A percentile compares a stretch with the other conserved stretches of the same genome.
Conservation (phyloP, 2,888 invertebrate genomes). For the Cheilosia grossa region DNA sequence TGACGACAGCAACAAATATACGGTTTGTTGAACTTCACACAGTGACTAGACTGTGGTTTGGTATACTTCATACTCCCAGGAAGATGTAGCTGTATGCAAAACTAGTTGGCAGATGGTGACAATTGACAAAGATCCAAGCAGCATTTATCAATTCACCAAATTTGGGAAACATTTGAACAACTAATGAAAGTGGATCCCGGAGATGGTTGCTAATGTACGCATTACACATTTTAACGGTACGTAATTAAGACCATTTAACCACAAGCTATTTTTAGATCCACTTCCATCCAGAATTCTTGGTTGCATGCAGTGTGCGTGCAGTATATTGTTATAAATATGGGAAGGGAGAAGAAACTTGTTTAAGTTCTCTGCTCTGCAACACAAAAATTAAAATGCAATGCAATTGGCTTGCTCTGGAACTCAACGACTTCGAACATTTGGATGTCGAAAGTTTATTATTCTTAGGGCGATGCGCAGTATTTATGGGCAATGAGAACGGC, state of each 20-base stretch:
- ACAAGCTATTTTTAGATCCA: conserved; percentile 37
- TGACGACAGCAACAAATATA: conserved; percentile 13
- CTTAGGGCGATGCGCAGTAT: background rate
- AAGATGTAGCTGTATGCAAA: too few species aligned
- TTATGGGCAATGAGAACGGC: background rate
- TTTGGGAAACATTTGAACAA: background rate
- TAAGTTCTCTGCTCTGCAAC: conserved; percentile 5
- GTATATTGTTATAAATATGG: background rate
- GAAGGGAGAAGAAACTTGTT: conserved; percentile 7
- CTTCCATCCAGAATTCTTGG: conserved; percentile 7
- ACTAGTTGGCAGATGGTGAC: too few species aligned
- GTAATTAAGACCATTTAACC: conserved; percentile 35
- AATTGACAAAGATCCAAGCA: too few species aligned
- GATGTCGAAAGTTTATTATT: conserved; percentile 19
- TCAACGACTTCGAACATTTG: conserved; percentile 2
- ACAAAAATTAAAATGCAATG: conserved; percentile 7
- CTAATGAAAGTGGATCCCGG: background rate
- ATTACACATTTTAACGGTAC: background rate
- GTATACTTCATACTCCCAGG: too few species aligned
- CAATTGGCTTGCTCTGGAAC: conserved; percentile 21
- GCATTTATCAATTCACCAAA: too few species aligned
- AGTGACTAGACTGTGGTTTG: background rate
- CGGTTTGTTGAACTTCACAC: conserved; percentile 56
- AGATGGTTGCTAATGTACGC: background rate
- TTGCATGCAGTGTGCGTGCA: background rate